Evolutionary conservation across 2,113 vertebrate species (phyloP), one percentile per base, ranked within the genome.

Genomic region (Stercorarius parasiticus): DNA sequence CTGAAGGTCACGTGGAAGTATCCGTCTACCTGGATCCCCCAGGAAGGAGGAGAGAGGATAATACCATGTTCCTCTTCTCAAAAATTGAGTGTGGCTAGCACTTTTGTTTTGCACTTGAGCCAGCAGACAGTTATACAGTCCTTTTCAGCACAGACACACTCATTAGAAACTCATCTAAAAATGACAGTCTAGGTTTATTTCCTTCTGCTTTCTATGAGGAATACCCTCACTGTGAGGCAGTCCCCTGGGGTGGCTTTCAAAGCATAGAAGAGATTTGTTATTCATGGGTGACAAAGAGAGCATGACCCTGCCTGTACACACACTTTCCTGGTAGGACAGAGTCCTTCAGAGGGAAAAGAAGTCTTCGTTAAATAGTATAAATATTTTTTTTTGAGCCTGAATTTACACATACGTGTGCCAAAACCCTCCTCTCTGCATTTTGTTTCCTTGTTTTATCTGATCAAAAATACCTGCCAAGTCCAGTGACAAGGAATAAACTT

Each of bases 211-310:
- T 34, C 66, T 65, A 0, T 14, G 36, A 91, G 52, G 43, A 80
- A 78, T 42, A 4, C 1, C 34, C 32, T 72, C 26, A 55, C 14
- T 27, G 20, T 1, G 25, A 72, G 47, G 9, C 43, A n/a, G 52
- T 94, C 65, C 84, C 87, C 50, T 80, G 90, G 47, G 66, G 30
- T 72, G 77, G 19, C 56, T 90, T 79, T 90, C 84, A 18, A 26
- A 49, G 26, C 78, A 82, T 16, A 58, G 79, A 50, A 73, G 59
- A 47, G 43, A 85, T 93, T 91, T 95, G 45, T 76, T 79, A 79
- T 82, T 94, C 65, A 34, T 3, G 4, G 86, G 38, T 88, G 78
- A 64, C 78, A 72, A 0, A 26, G 66, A 56, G 82, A 70, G 62
- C 81, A n/a, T 15, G 49, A 82, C 82, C 65, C 53, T 96, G 78